A percentile compares a stretch with the other conserved stretches of the same genome.
These are phyloP conservation scores for Anniella stebbinsi DNA, from an alignment of 2,797 vertebrate genomes.

Conservation along the genomic window DNA sequence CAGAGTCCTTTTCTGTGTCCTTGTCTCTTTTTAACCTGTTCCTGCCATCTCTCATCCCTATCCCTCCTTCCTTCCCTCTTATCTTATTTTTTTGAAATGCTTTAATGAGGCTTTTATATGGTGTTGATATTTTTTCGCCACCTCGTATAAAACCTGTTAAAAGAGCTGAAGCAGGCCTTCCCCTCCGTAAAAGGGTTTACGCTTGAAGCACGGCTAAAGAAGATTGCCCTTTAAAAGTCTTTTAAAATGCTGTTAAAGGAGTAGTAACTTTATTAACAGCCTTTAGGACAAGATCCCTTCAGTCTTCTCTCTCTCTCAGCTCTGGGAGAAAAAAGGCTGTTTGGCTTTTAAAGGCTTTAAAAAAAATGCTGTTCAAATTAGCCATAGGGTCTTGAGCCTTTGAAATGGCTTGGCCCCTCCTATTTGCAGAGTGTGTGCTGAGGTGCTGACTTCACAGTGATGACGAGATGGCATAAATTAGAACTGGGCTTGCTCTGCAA, in stretches of 20 bases:
- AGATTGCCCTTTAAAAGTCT: slow-evolving; percentile 33
- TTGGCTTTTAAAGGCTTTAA: slow-evolving; percentile 38
- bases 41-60: neutral
- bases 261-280: neutral
- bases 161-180: neutral
- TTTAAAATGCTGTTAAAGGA: slow-evolving; percentile 44
- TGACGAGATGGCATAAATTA: neutral
- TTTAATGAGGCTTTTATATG: neutral
- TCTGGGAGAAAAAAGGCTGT: neutral
- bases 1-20: neutral
- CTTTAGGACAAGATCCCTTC: slow-evolving; percentile 1
- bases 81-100: slow-evolving; percentile 28
- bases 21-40: slow-evolving; percentile 14
- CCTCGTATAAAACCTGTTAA: slow-evolving; percentile 40
- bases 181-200: slow-evolving; percentile 29
- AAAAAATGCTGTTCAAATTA: neutral
- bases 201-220: slow-evolving; percentile 7
- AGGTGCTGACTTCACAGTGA: slow-evolving; percentile 50
- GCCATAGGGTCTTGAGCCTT: slow-evolving; percentile 9
- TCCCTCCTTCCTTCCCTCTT: neutral
- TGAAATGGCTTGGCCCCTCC: neutral
- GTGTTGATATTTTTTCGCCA: slow-evolving; percentile 35
- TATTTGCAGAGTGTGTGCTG: slow-evolving; percentile 20
- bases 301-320: neutral
- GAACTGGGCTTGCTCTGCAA: slow-evolving; percentile 8